These are phyloP conservation scores for Motacilla alba DNA, from an alignment of 2,113 vertebrate genomes.

Conservation along the genomic window DNA sequence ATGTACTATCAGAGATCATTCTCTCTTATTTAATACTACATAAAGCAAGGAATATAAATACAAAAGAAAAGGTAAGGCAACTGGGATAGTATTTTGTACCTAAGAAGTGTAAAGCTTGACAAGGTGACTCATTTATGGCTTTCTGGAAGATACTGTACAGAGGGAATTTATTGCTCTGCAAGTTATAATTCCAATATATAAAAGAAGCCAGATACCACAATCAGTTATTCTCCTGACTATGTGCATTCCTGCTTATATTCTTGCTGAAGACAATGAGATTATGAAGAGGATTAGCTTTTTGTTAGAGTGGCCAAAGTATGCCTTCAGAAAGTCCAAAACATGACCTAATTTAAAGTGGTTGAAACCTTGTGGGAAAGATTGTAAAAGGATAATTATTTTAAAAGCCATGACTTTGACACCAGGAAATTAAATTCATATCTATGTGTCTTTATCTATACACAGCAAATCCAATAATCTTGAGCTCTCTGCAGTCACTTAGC, in stretches of 20 bases:
- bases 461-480: slow-evolving; percentile 61
- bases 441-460: slow-evolving; percentile 62
- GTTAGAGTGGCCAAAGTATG: slow-evolving; percentile 6
- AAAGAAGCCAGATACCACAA: slow-evolving; percentile 8
- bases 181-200: not conserved
- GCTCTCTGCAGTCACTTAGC: slow-evolving; percentile 58
- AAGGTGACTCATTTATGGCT: slow-evolving; percentile 53
- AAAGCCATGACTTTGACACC: slow-evolving; percentile 60
- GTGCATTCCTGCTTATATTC: slow-evolving; percentile 3
- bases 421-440: slow-evolving; percentile 70
- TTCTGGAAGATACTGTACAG: slow-evolving; percentile 22
- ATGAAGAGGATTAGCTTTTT: slow-evolving; percentile 18
- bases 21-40: not conserved
- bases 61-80: not conserved
- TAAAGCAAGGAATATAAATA: slow-evolving; percentile 9
- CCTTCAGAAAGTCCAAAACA: slow-evolving; percentile 46
- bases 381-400: slow-evolving; percentile 63
- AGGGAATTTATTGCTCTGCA: slow-evolving; percentile 27
- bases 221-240: slow-evolving; percentile 6
- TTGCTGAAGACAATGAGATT: slow-evolving; percentile 44
- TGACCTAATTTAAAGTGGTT: slow-evolving; percentile 55
- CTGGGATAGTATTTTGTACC: not conserved
- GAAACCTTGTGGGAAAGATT: slow-evolving; percentile 50
- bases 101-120: slow-evolving; percentile 27
- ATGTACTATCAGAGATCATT: not conserved